These are phyloP conservation scores for Calliphora vicina DNA, from an alignment of 1,140 invertebrate species.

Conservation along the genomic window DNA sequence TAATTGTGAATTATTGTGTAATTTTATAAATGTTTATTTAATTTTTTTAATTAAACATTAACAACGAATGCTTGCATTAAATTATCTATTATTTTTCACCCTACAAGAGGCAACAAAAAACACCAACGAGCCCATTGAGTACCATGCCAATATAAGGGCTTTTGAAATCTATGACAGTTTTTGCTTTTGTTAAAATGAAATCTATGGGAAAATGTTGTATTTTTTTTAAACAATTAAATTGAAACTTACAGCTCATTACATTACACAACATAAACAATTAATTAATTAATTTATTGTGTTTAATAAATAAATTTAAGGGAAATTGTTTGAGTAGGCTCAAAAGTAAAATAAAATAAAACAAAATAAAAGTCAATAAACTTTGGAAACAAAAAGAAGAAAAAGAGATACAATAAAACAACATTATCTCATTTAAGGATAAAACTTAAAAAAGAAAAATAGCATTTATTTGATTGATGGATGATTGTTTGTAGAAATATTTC, in stretches of 20 bases:
- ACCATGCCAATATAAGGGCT: no score
- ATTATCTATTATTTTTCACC: not conserved
- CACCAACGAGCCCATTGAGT: no score
- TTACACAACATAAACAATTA: not conserved
- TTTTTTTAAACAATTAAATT: not conserved
- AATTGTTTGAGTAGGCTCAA: no score
- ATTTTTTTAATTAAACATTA: not conserved
- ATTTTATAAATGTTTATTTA: not conserved
- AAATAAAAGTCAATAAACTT: not conserved
- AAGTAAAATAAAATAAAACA: not conserved
- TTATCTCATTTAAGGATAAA: not conserved
- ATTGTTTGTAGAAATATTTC: no score
- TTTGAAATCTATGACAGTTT: not conserved
- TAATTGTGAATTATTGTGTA: not conserved
- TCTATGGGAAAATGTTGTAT: not conserved
- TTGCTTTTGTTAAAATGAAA: not conserved
- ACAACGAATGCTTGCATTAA: not conserved
- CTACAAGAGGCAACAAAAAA: not conserved
- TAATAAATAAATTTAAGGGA: no score
- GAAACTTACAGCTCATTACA: not conserved
- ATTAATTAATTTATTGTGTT: not conserved
- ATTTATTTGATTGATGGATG: no score
- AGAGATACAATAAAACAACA: not conserved
- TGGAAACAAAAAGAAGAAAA: not conserved
- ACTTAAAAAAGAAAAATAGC: no score